Evolutionary conservation across 2,888 invertebrate genomes (phyloP), one percentile per base, ranked within the genome.

Genomic region (Cataglyphis altisquamis): DNA sequence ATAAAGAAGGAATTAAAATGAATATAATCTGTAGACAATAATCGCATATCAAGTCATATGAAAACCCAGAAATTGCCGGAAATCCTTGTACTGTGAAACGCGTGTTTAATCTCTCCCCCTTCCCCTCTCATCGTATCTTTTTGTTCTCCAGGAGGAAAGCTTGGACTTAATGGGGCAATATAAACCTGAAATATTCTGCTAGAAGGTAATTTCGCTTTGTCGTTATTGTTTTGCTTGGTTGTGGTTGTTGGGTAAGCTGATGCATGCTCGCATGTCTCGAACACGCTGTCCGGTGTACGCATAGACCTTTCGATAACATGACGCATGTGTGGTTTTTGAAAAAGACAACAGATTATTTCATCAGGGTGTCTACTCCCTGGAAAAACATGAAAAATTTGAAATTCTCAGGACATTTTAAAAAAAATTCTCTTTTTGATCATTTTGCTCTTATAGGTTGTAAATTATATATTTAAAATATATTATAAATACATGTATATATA

Each of bases 101-200:
- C 36, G 88, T 93, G 94, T 95, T 95, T 87, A 86, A 89, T 80
- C 95, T 45, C 29, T 32, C n/a, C 66, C 64, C 64, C 29, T 86
- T 70, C 80, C 95, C 78, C 95, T 95, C 95, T 95, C 95, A 95
- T 95, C 95, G 95, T 95, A 95, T 96, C 95, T 96, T 96, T 95
- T 96, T 95, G 95, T 95, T 95, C 95, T 94, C 94, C 95, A 97
- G 96, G 97, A 97, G 95, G 96, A 96, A 95, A 97, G 96, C 96
- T 96, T 97, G 96, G 96, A 97, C 96, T 96, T 97, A 95, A 97
- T 97, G 96, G 97, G 97, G 95, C 97, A 97, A 96, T 97, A 97
- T 96, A 97, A 97, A 96, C 97, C 97, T 95, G 97, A 97, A 96
- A 97, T 97, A 96, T 97, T 97, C 96, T 97, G 97, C 96, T 97